Evolutionary conservation across 2,797 vertebrate genomes (phyloP).

Genomic region (Megalops cyprinoides): DNA sequence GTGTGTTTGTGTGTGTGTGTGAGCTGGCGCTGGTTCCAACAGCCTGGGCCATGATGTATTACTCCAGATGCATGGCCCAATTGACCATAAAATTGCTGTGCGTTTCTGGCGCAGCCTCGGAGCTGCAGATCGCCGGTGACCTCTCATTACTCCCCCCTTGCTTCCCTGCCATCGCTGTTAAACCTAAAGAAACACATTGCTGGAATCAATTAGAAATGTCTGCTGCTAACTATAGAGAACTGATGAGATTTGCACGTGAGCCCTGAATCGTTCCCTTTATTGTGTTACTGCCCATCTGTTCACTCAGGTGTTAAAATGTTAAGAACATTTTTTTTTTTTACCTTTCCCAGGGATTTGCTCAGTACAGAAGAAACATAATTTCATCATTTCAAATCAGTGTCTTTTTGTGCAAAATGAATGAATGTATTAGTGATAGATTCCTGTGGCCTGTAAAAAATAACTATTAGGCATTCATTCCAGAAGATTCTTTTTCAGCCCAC

Average conservation of each 20-base stretch:
- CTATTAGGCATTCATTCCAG: background rate
- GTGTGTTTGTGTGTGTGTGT: conserved; percentile 40
- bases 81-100: conserved; percentile 97
- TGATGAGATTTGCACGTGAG: conserved; percentile 96
- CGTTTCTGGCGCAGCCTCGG: conserved; percentile 81
- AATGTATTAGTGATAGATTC: background rate
- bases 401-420: background rate
- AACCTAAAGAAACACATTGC: conserved; percentile 76
- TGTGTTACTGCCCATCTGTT: conserved; percentile 84
- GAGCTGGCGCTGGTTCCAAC: conserved; percentile 78
- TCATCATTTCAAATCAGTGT: conserved; percentile 8
- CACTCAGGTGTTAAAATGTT: conserved; percentile 87
- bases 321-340: conserved; percentile 30
- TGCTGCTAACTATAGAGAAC: conserved; percentile 75
- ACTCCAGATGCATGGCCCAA: conserved; percentile 94
- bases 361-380: conserved; percentile 19
- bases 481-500: background rate
- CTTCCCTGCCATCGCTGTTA: conserved; percentile 68
- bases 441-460: background rate
- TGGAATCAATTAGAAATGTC: conserved; percentile 97
- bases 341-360: conserved; percentile 64
- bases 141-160: conserved; percentile 88
- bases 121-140: conserved; percentile 82
- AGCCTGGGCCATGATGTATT: conserved; percentile 81
- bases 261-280: conserved; percentile 77